Percentiles rank a stretch among this genome's conserved stretches.
phyloP scores from a whole-genome alignment of 1,140 invertebrate genomes.

The Trichonephila clavipes region DNA sequence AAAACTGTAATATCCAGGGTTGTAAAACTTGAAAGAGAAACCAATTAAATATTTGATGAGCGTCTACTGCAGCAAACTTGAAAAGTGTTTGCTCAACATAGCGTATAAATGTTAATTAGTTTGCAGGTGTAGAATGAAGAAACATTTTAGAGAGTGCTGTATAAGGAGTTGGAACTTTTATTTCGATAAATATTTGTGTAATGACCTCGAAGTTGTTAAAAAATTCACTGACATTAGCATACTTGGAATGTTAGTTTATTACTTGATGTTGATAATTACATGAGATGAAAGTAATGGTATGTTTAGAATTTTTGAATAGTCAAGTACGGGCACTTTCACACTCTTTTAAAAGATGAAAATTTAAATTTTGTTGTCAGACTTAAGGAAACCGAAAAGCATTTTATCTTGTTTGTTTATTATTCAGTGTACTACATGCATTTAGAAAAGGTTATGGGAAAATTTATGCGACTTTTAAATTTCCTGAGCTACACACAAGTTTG shows the following conservation, averaged over 20 bases:
- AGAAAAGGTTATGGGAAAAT: no score
- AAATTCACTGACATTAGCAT: neutral
- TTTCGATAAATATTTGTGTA: slow-evolving; percentile 28
- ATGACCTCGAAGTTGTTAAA: neutral
- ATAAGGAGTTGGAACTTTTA: neutral
- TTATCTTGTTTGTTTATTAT: no score
- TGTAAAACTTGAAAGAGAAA: neutral
- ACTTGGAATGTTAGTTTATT: neutral
- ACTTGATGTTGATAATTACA: no score
- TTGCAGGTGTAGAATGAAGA: neutral
- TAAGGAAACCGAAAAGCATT: no score
- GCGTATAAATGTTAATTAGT: slow-evolving; percentile 6
- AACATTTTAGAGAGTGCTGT: neutral
- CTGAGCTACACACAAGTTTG: no score
- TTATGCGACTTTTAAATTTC: no score
- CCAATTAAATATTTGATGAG: slow-evolving; percentile 30
- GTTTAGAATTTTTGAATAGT: no score
- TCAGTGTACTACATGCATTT: no score
- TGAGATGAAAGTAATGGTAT: no score
- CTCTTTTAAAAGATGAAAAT: no score
- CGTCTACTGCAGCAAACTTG: neutral
- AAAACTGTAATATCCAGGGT: neutral
- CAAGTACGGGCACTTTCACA: no score
- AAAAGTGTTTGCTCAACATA: neutral
- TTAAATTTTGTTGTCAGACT: no score